phyloP scores from a whole-genome alignment of 1,140 invertebrate genomes.

The Calliphora vicina region DNA sequence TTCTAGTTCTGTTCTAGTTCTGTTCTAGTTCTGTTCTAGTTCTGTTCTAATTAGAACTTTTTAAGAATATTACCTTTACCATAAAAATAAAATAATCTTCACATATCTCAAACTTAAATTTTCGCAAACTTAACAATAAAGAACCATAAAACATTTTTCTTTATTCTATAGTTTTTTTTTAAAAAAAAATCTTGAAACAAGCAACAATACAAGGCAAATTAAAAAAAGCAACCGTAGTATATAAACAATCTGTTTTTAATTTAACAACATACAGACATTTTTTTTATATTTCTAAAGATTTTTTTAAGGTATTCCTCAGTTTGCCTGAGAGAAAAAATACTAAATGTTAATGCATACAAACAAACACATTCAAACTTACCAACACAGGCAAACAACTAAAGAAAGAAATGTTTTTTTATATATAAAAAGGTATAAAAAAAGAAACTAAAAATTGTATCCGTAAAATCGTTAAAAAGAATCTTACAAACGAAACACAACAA shows the following conservation, averaged over 20 bases:
- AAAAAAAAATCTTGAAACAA: not conserved
- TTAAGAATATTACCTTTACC: no score
- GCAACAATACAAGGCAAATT: not conserved
- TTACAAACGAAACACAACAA: not conserved
- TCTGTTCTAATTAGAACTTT: no score
- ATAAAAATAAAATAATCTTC: no score
- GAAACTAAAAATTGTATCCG: no score
- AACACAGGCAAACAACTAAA: not conserved
- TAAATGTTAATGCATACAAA: not conserved
- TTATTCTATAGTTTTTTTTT: not conserved
- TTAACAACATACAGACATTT: not conserved
- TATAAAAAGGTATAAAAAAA: not conserved
- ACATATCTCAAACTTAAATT: not conserved
- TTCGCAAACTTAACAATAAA: not conserved
- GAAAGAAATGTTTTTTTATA: not conserved
- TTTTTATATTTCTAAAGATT: not conserved
- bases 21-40: not conserved
- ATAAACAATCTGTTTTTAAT: not conserved
- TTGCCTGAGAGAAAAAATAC: not conserved
- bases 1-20: not conserved
- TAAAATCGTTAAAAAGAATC: no score
- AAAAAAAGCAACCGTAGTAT: not conserved
- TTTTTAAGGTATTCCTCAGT: no score
- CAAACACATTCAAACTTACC: not conserved
- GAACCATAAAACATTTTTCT: not conserved